These are phyloP conservation scores for Tipula confusa DNA, from an alignment of 2,888 invertebrate genomes.

Conservation along the genomic window DNA sequence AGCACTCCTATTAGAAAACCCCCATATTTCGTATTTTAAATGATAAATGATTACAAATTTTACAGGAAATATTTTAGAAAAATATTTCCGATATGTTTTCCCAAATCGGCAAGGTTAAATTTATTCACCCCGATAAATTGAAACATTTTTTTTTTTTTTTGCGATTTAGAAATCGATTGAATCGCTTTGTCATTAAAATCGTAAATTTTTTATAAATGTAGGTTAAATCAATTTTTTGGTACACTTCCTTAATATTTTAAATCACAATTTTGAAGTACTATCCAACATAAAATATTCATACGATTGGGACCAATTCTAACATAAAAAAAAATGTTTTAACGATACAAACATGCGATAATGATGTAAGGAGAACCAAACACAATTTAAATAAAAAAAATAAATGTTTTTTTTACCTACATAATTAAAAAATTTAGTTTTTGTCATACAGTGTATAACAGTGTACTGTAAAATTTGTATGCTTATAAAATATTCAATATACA, in stretches of 20 bases:
- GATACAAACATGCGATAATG: background rate
- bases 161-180: too few relatives aligned
- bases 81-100: background rate
- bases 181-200: too few relatives aligned
- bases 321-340: background rate
- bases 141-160: background rate
- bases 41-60: background rate
- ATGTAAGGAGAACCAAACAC: background rate
- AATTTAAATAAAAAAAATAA: too few relatives aligned
- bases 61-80: background rate
- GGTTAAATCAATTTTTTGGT: too few relatives aligned
- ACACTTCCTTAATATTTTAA: too few relatives aligned
- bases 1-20: too few relatives aligned
- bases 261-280: too few relatives aligned
- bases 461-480: background rate
- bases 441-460: background rate
- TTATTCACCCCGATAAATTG: background rate
- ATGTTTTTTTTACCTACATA: background rate
- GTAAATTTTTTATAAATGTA: too few relatives aligned
- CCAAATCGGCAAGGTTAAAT: background rate
- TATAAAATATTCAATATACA: background rate
- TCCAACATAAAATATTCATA: too few relatives aligned
- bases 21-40: too few relatives aligned
- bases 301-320: background rate
- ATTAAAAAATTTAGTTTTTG: background rate